Conservation (phyloP, 2,888 invertebrate species). For the Atherix ibis region DNA sequence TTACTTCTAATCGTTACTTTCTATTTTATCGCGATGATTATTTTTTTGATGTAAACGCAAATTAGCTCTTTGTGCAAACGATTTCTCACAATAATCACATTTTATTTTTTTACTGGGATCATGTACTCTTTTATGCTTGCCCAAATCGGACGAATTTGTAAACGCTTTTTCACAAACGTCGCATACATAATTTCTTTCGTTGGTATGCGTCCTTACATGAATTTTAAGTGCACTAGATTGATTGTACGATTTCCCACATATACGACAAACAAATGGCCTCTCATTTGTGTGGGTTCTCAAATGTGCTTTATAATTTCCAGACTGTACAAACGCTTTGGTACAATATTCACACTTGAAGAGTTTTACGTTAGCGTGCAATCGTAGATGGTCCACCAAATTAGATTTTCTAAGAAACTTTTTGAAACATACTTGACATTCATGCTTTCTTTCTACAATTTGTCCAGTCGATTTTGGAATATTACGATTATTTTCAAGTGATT, state of each 20-base stretch:
- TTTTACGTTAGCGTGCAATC: constrained; percentile 17
- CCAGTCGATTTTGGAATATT: no score
- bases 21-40: background rate
- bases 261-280: constrained; percentile 14
- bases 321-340: constrained; percentile 17
- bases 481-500: no score
- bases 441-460: constrained; percentile 6
- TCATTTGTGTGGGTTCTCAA: constrained; percentile 16
- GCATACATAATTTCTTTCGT: constrained; percentile 16
- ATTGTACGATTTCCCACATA: constrained; percentile 15
- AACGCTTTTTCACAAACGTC: constrained; percentile 14
- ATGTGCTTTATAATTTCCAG: constrained; percentile 16
- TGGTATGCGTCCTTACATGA: constrained; percentile 16
- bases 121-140: constrained; percentile 15
- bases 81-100: constrained; percentile 13
- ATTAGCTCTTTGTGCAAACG: constrained; percentile 15
- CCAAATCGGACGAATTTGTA: constrained; percentile 15
- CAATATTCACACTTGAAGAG: constrained; percentile 16
- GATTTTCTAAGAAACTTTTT: constrained; percentile 15
- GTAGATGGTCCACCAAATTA: constrained; percentile 16
- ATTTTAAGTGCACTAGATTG: constrained; percentile 16
- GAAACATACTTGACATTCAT: constrained; percentile 15
- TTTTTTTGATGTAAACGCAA: constrained; percentile 1
- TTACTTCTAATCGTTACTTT: no score
- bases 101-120: constrained; percentile 11